Evolutionary conservation across 2,888 invertebrate genomes (phyloP), one percentile per base, ranked within the genome.

Genomic region (Anoplius nigerrimus): DNA sequence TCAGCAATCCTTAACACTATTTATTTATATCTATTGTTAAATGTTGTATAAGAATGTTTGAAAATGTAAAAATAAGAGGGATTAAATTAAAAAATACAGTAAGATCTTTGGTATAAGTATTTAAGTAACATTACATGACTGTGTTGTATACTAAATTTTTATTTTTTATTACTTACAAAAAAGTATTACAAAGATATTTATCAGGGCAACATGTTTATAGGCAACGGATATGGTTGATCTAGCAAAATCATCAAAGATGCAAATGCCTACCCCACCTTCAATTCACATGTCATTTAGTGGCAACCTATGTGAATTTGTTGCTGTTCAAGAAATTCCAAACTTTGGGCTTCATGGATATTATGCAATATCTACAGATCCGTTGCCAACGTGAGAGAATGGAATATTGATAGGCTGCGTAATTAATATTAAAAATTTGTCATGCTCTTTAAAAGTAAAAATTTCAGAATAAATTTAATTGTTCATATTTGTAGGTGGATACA

Each of bases 321-420:
- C 90, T 0, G 86, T 89, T 20, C 90, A 91, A 74, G 88, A 90
- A 73, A 90, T 91, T 65, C 90, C 90, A 42, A 84, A 88, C 66
- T 90, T 90, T 79, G 91, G 91, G 0, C 86, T 90, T 15, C 91
- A 91, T 64, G 90, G 88, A n/a, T 91, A 89, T 74, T 91, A 90
- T 74, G 91, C 90, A 0, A 81, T 89, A 54, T 90, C 90, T 8
- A 86, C 81, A 18, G 88, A 90, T 66, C 90, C 90, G 0, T 69
- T 91, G 15, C 77, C 86, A n/a, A 81, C 81, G 42, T 90, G 90
- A 5, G 34, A 34, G 34, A 34, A 27, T 6, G 11, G 11, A 34
- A 8, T 11, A 34, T 34, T 11, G 11, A 34, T 34, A 5, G 11
- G 1, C 11, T 2, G 34, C 11, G 11, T 34, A 34, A 34, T 34